Conservation (phyloP, 2,888 invertebrate genomes). For the Melikaiella ostensackeni region DNA sequence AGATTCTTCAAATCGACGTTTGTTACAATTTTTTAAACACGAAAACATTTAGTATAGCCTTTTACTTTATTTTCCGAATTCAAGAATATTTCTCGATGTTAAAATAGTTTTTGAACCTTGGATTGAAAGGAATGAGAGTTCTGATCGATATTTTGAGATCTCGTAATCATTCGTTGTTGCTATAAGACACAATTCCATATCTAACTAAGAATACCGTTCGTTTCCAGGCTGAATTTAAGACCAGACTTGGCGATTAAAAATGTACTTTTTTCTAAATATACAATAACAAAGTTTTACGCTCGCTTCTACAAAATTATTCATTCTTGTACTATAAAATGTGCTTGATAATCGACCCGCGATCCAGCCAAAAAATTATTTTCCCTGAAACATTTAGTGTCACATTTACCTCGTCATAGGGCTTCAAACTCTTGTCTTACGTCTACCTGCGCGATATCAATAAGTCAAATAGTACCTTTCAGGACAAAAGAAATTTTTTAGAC, state of each 20-base stretch:
- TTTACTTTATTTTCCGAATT: neutral
- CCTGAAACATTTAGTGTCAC: constrained; percentile 29
- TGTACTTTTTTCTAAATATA: constrained; percentile 19
- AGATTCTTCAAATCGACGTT: neutral
- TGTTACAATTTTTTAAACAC: neutral
- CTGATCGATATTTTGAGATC: constrained; percentile 41
- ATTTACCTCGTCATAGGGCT: constrained; percentile 13
- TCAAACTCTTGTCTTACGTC: constrained; percentile 23
- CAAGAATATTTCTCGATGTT: neutral
- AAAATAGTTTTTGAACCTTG: neutral
- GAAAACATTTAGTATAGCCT: constrained; percentile 8
- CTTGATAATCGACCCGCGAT: constrained; percentile 35
- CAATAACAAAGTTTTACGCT: constrained; percentile 34
- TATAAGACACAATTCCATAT: constrained; percentile 55
- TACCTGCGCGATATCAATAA: constrained; percentile 18
- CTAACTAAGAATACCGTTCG: constrained; percentile 21
- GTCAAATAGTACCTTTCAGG: constrained; percentile 19
- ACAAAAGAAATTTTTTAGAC: constrained; percentile 7
- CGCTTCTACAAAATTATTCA: constrained; percentile 26
- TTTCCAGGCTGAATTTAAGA: constrained; percentile 8
- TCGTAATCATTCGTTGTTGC: constrained; percentile 59
- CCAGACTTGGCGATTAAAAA: constrained; percentile 31
- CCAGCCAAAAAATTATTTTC: constrained; percentile 33
- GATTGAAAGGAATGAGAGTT: neutral
- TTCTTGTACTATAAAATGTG: constrained; percentile 35